Conservation (phyloP, 1,140 invertebrate genomes). For the Eufriesea mexicana region DNA sequence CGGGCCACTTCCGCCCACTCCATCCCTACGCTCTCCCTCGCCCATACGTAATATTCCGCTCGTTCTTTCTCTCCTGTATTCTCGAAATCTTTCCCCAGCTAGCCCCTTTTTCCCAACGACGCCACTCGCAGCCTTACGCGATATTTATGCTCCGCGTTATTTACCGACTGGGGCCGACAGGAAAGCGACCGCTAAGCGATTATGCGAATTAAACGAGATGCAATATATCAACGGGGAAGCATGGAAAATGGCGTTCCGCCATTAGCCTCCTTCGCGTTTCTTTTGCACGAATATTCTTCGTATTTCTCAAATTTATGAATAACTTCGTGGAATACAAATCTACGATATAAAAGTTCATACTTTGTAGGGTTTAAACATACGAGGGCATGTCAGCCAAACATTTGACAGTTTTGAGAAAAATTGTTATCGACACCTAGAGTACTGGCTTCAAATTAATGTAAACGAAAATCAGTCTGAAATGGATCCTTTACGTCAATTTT, state of each 20-base stretch:
- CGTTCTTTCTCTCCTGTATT: background rate
- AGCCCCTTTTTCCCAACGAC: background rate
- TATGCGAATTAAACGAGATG: background rate
- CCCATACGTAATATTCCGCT: conserved; percentile 7
- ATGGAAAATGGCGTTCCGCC: background rate
- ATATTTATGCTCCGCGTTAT: conserved; percentile 38
- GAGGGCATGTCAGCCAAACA: no score
- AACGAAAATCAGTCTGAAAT: no score
- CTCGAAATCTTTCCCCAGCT: conserved; percentile 8
- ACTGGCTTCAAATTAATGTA: no score
- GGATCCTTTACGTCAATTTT: no score
- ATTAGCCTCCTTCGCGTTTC: background rate
- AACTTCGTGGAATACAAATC: no score
- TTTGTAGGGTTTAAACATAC: no score
- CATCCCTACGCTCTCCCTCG: conserved; percentile 37
- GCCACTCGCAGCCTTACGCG: conserved; percentile 24
- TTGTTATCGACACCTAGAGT: no score
- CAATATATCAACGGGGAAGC: background rate
- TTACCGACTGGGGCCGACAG: background rate
- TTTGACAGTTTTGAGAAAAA: no score
- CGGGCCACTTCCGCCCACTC: conserved; percentile 77
- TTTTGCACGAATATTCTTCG: background rate
- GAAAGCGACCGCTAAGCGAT: background rate
- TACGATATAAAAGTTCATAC: no score
- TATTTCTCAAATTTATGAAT: no score